These are phyloP conservation scores for Lophotis ruficrista DNA, from an alignment of 2,113 vertebrate genomes.

Conservation along the genomic window DNA sequence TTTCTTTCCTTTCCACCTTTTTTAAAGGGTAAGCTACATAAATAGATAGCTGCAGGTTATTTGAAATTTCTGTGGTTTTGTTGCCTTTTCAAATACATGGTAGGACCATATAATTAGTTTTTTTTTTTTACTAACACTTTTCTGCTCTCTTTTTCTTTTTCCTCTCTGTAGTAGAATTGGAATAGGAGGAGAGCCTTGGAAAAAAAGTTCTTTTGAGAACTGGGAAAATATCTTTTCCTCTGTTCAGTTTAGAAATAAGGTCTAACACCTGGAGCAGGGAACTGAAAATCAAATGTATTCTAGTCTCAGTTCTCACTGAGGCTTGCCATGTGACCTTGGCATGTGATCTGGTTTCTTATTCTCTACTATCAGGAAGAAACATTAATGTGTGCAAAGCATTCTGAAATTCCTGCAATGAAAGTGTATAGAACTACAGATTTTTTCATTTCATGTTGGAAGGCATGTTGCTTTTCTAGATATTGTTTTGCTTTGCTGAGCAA, in stretches of 20 bases:
- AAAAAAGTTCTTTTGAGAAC: neutral
- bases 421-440: neutral
- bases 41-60: neutral
- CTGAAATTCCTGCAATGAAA: neutral
- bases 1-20: neutral
- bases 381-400: neutral
- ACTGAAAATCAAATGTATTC: neutral
- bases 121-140: neutral
- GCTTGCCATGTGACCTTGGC: neutral
- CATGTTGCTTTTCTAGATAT: neutral
- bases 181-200: neutral
- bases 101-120: neutral
- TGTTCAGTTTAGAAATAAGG: neutral
- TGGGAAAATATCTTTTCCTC: neutral
- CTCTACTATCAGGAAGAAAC: neutral
- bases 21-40: neutral
- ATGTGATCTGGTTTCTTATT: neutral
- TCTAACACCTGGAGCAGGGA: neutral
- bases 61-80: neutral
- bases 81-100: neutral
- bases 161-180: neutral
- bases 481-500: neutral
- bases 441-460: neutral
- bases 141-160: neutral
- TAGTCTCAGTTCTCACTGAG: neutral